phyloP scores from a whole-genome alignment of 2,797 vertebrate species.

The Melanotaenia maccullochi region DNA sequence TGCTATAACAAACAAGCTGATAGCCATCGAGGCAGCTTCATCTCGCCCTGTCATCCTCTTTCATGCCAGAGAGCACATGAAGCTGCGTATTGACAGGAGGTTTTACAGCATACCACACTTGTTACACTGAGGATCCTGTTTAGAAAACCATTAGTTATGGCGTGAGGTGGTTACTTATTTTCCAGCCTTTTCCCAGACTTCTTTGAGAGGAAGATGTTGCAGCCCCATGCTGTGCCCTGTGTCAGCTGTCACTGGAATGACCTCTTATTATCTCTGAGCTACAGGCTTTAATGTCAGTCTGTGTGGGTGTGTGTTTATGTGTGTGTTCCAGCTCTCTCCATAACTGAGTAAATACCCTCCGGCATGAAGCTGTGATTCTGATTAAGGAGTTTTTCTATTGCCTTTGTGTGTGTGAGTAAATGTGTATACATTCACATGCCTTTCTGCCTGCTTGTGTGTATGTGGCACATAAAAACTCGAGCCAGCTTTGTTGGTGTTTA shows the following conservation, averaged over 20 bases:
- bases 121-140: constrained; percentile 45
- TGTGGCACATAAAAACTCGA: constrained; percentile 53
- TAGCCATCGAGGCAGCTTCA: constrained; percentile 28
- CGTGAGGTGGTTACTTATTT: constrained; percentile 24
- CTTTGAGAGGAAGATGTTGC: constrained; percentile 22
- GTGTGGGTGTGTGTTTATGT: constrained; percentile 60
- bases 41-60: not conserved
- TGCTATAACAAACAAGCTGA: constrained; percentile 26
- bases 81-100: constrained; percentile 50
- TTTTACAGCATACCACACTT: constrained; percentile 43
- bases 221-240: constrained; percentile 35
- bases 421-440: constrained; percentile 23
- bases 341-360: constrained; percentile 63
- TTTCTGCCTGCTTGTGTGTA: constrained; percentile 20
- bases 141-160: constrained; percentile 36
- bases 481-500: constrained; percentile 61
- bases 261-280: constrained; percentile 69
- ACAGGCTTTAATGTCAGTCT: constrained; percentile 64
- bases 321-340: constrained; percentile 61
- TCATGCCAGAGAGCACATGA: constrained; percentile 38
- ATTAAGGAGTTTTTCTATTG: constrained; percentile 44
- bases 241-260: constrained; percentile 71
- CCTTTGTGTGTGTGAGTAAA: constrained; percentile 34
- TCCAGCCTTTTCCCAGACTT: constrained; percentile 40
- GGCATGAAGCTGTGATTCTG: constrained; percentile 55